Base-by-base conservation (phyloP, 2,888 invertebrate genomes). In the Zootermopsis nevadensis region DNA sequence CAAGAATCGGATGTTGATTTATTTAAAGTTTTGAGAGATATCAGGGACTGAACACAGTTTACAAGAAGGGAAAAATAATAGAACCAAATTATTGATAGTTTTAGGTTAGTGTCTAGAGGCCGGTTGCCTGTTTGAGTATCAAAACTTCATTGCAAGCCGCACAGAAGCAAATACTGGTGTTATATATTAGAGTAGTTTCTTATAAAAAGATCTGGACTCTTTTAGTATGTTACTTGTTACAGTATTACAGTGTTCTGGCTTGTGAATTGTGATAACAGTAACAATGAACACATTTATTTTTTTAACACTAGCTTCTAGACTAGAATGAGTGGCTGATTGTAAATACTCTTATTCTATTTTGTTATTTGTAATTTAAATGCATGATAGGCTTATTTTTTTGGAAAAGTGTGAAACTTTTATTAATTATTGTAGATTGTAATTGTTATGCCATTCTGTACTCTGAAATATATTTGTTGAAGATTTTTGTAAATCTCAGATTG, bases 261-360 rank as follows among this genome's bases (percentile, higher is more conserved):
- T 82, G 72, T 76, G 66, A 79, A 33, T 60, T 79, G 79, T 79
- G 82, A 82, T 82, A 81, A 48, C 81, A 48, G 30, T 67, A 67
- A 82, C 38, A 82, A 31, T 48, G 82, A 82, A 74, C 76, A 69
- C 81, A 82, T 82, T 82, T 82, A 82, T 82, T 82, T 82, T 82
- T 82, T 53, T 82, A 82, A 82, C 19, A 79, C 55, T 66, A 79
- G 79, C 55, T 60, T n/a, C 27, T 79, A 79, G 79, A 24, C 53
- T 38, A 79, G 79, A 79, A 48, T 53, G 48, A 55, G 33, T 74
- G 76, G 35, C 30, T 38, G 55, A n/a, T 55, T 74, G 76, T 82
- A 82, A 74, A 74, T 82, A 80, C 55, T 53, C 53, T 82, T 82
- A 53, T 82, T 82, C 74, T 82, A 82, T 82, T 82, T 82, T 82